Conservation (phyloP, 2,888 invertebrate species). For the Acanthosoma haemorrhoidale region DNA sequence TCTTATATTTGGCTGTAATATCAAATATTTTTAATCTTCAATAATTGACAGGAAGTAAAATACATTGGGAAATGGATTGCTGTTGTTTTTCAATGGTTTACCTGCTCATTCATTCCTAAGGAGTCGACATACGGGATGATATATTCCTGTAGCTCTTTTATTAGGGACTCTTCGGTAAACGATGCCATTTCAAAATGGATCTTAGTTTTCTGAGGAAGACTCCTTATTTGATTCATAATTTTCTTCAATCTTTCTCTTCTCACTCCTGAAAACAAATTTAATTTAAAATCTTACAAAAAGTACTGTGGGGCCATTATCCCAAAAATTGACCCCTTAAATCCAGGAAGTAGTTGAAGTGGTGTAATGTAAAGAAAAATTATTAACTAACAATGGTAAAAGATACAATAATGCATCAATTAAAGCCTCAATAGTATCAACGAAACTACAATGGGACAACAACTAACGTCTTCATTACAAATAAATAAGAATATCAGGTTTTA, state of each 20-base stretch:
- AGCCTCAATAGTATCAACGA: too few species aligned
- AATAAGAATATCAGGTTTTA: too few species aligned
- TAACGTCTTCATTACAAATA: too few species aligned
- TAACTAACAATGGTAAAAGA: too few species aligned
- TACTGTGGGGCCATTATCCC: too few species aligned
- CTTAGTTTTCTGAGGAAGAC: slow-evolving; percentile 55
- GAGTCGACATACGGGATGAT: slow-evolving; percentile 73
- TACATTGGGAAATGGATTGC: too few species aligned
- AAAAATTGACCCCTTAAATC: too few species aligned
- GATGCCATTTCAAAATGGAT: slow-evolving; percentile 86
- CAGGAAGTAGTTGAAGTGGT: too few species aligned
- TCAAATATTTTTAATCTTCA: neutral
- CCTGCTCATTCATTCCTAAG: slow-evolving; percentile 81
- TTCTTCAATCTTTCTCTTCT: slow-evolving; percentile 58
- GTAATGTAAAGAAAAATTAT: too few species aligned
- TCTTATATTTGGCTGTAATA: neutral
- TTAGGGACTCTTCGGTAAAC: slow-evolving; percentile 64
- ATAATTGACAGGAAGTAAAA: neutral
- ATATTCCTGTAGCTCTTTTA: slow-evolving; percentile 59
- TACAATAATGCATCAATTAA: too few species aligned
- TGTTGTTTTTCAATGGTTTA: slow-evolving; percentile 31
- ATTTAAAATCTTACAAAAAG: too few species aligned
- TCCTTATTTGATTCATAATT: slow-evolving; percentile 61
- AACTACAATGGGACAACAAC: too few species aligned
- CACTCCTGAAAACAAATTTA: slow-evolving; percentile 53